These are phyloP conservation scores for Lycocerus yunnanus DNA, from an alignment of 2,888 invertebrate species.

Conservation along the genomic window DNA sequence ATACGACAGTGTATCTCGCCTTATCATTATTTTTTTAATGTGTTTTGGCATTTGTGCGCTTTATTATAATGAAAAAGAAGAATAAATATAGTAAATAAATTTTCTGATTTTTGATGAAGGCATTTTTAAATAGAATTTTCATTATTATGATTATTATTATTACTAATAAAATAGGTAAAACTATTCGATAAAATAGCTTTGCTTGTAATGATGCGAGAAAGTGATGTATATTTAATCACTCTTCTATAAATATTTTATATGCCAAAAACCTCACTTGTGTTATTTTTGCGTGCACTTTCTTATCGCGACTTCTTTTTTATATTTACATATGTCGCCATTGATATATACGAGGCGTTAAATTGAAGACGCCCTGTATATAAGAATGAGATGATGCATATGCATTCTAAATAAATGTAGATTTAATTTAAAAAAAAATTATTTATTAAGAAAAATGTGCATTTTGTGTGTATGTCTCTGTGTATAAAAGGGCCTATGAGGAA, in stretches of 20 bases:
- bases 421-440: constrained; percentile 42
- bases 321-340: constrained; percentile 17
- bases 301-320: constrained; percentile 26
- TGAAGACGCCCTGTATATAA: constrained; percentile 18
- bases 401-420: constrained; percentile 33
- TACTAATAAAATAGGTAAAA: constrained; percentile 17
- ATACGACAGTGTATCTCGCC: constrained; percentile 24
- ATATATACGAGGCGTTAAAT: constrained; percentile 13
- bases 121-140: neutral
- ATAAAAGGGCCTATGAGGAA: constrained; percentile 26
- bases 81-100: neutral
- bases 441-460: constrained; percentile 41
- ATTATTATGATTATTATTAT: neutral
- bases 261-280: constrained; percentile 40
- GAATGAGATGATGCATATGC: constrained; percentile 37
- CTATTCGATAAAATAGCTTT: constrained; percentile 43
- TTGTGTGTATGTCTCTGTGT: constrained; percentile 26
- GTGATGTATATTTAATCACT: constrained; percentile 36
- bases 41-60: constrained; percentile 10
- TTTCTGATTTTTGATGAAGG: neutral
- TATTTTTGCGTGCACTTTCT: constrained; percentile 28
- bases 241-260: constrained; percentile 40
- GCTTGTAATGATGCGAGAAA: constrained; percentile 45
- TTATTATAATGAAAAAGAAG: constrained; percentile 5
- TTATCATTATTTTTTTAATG: constrained; percentile 16